A percentile compares a stretch with the other conserved stretches of the same genome.
Evolutionary conservation across 2,113 vertebrate genomes (phyloP).

Genomic region (Hydrochoerus hydrochaeris): DNA sequence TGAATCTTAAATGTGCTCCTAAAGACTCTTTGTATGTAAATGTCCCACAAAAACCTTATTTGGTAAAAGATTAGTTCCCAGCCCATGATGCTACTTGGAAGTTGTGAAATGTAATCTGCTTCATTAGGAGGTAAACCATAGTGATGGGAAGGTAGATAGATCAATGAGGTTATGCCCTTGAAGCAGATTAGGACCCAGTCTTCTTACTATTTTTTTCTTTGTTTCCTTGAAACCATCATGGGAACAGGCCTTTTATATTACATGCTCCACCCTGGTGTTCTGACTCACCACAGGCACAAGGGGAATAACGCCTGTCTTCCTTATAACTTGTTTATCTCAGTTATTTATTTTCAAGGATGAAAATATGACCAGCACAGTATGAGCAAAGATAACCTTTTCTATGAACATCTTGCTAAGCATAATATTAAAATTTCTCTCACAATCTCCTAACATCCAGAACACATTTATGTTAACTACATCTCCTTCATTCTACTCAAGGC

Average conservation of each 20-base stretch:
- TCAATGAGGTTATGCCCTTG: not conserved
- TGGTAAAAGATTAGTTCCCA: not conserved
- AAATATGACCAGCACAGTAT: not conserved
- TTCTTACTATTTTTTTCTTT: not conserved
- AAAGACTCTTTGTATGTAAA: not conserved
- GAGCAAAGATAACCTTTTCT: not conserved
- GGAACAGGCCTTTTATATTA: too few relatives aligned
- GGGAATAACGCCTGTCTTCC: too few relatives aligned
- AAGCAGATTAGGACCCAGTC: not conserved
- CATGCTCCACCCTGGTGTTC: not conserved
- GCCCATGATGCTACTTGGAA: not conserved
- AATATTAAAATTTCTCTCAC: not conserved
- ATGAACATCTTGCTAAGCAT: not conserved
- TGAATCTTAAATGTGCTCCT: not conserved
- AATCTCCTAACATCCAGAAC: not conserved
- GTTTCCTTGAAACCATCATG: not conserved
- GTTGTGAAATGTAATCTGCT: not conserved
- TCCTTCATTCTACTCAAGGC: too few relatives aligned
- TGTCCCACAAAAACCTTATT: not conserved
- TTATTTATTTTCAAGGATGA: not conserved
- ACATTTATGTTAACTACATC: not conserved
- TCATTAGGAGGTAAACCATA: not conserved
- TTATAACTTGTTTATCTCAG: not conserved
- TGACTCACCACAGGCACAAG: too few relatives aligned
- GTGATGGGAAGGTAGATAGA: not conserved